phyloP scores from a whole-genome alignment of 2,888 invertebrate genomes.

The Heliconius charithonia region DNA sequence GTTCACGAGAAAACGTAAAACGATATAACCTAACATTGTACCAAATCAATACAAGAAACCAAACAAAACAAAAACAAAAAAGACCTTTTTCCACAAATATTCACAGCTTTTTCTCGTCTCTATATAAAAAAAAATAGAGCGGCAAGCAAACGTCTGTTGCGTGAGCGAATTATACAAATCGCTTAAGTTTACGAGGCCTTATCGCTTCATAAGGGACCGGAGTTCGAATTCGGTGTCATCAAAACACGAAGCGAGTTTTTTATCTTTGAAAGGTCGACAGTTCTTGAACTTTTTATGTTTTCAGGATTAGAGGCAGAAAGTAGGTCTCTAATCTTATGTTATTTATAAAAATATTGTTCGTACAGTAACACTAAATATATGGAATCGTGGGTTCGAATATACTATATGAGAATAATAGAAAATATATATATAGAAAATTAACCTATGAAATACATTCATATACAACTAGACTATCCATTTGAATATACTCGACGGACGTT shows the following conservation, averaged over 20 bases:
- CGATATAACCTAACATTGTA: neutral
- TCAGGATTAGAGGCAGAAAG: neutral
- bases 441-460: too few relatives aligned
- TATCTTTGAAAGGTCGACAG: constrained; percentile 21
- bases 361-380: neutral
- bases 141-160: constrained; percentile 31
- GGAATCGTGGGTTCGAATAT: neutral
- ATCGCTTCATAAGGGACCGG: constrained; percentile 31
- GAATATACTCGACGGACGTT: too few relatives aligned
- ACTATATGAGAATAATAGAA: neutral
- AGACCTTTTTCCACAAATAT: neutral
- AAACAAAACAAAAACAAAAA: neutral
- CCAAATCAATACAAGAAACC: neutral
- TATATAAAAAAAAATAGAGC: neutral
- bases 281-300: constrained; percentile 16
- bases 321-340: neutral
- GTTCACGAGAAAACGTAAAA: neutral
- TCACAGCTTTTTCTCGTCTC: neutral
- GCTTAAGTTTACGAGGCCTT: constrained; percentile 61
- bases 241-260: constrained; percentile 18
- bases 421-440: too few relatives aligned
- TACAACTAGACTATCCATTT: too few relatives aligned
- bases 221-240: constrained; percentile 18
- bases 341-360: neutral
- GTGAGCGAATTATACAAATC: constrained; percentile 63